A percentile compares a stretch with the other conserved stretches of the same genome.
Evolutionary conservation across 2,113 vertebrate species (phyloP).

Genomic region (Coptodon bakossiorum): DNA sequence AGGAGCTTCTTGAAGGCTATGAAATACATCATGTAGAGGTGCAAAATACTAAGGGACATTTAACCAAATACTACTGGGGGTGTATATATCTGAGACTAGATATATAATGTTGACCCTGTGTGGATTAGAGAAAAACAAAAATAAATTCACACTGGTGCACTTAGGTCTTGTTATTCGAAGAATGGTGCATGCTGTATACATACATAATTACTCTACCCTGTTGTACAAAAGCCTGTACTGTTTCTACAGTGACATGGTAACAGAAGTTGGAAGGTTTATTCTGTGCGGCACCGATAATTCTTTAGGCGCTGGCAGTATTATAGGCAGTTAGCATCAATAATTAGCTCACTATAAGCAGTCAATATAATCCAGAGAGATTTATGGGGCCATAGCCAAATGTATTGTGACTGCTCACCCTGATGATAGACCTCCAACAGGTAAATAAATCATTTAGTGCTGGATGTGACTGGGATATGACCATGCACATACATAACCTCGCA

Average conservation of each 20-base stretch:
- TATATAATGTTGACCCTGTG: not conserved
- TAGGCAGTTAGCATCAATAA: slow-evolving; percentile 70
- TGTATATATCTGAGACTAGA: not conserved
- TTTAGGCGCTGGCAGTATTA: slow-evolving; percentile 56
- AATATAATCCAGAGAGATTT: slow-evolving; percentile 63
- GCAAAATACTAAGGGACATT: not conserved
- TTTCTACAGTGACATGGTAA: not conserved
- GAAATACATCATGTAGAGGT: not conserved
- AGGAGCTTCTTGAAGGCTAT: not conserved
- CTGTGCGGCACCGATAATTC: slow-evolving; percentile 18
- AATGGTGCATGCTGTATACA: not conserved
- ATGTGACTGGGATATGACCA: not conserved
- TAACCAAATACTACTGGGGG: not conserved
- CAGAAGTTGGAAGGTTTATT: slow-evolving; percentile 46
- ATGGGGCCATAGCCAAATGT: slow-evolving; percentile 53
- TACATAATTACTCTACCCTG: not conserved
- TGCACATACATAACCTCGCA: not conserved
- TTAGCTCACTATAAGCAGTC: slow-evolving; percentile 63
- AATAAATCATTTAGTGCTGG: slow-evolving; percentile 46
- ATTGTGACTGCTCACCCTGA: slow-evolving; percentile 32
- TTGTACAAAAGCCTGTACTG: not conserved
- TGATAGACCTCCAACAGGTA: slow-evolving; percentile 31
- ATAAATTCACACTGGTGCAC: not conserved
- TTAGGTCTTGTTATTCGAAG: not conserved
- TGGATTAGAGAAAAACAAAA: not conserved